These are phyloP conservation scores for Troglohyphantes excavatus DNA, from an alignment of 2,888 invertebrate genomes.

Conservation along the genomic window DNA sequence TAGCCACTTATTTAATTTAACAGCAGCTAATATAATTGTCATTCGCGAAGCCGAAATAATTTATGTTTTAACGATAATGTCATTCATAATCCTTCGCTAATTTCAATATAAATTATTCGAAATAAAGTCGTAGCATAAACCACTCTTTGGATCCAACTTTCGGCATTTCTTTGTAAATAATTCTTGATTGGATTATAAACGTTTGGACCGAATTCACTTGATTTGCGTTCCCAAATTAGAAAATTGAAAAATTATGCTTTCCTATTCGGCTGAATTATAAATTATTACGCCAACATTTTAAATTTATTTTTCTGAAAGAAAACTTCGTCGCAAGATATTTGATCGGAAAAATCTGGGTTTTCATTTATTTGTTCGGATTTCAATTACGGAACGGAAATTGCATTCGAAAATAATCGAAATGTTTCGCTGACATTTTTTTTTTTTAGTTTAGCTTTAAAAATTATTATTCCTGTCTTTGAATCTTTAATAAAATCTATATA, in stretches of 20 bases:
- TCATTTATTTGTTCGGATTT: background rate
- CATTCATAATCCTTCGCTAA: no score
- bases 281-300: background rate
- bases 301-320: background rate
- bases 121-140: no score
- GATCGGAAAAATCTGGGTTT: background rate
- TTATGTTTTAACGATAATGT: no score
- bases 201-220: background rate
- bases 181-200: background rate
- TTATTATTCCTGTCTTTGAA: no score
- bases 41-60: no score
- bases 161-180: background rate
- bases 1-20: no score
- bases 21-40: no score
- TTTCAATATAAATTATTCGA: no score
- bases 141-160: no score
- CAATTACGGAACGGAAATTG: conserved; percentile 59
- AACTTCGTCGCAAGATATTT: background rate
- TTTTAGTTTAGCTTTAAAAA: no score
- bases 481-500: no score
- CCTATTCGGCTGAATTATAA: background rate
- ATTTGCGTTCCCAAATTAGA: background rate
- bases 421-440: background rate
- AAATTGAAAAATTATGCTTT: background rate
- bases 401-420: background rate